A percentile compares a stretch with the other conserved stretches of the same genome.
These are phyloP conservation scores for Orcinus orca DNA, from an alignment of 2,113 vertebrate species.

Conservation along the genomic window DNA sequence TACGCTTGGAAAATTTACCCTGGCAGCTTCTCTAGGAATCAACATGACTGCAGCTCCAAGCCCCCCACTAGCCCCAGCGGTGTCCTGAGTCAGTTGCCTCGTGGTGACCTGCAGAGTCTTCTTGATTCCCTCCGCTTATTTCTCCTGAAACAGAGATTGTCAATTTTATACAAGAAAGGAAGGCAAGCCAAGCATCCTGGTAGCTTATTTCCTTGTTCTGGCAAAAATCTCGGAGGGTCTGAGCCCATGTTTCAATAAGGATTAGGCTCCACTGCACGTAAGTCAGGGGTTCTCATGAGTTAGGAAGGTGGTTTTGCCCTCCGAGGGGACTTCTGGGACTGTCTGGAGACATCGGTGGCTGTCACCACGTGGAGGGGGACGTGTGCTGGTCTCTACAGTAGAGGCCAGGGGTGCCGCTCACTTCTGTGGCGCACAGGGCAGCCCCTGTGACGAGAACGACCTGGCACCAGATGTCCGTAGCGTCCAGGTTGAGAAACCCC, in stretches of 20 bases:
- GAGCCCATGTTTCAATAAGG: neutral
- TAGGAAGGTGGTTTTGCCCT: neutral
- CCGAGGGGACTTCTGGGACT: neutral
- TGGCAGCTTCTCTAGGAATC: neutral
- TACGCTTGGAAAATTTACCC: neutral
- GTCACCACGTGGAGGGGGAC: neutral
- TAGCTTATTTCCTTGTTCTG: neutral
- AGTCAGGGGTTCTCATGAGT: neutral
- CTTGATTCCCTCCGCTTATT: neutral
- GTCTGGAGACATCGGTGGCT: neutral
- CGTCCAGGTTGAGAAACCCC: neutral
- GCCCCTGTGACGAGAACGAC: accelerated
- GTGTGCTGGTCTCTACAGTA: neutral
- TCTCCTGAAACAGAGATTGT: neutral
- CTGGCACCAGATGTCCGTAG: neutral
- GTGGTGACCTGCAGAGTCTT: neutral
- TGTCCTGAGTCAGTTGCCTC: neutral
- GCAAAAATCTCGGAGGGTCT: neutral
- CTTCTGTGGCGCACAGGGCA: too few species aligned
- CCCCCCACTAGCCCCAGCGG: accelerated
- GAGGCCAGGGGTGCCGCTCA: neutral
- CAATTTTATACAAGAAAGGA: neutral
- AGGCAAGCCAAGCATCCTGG: neutral
- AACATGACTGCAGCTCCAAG: accelerated
- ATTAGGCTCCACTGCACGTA: neutral